These are phyloP conservation scores for Syrmaticus mikado DNA, from an alignment of 2,113 vertebrate species.

Conservation along the genomic window DNA sequence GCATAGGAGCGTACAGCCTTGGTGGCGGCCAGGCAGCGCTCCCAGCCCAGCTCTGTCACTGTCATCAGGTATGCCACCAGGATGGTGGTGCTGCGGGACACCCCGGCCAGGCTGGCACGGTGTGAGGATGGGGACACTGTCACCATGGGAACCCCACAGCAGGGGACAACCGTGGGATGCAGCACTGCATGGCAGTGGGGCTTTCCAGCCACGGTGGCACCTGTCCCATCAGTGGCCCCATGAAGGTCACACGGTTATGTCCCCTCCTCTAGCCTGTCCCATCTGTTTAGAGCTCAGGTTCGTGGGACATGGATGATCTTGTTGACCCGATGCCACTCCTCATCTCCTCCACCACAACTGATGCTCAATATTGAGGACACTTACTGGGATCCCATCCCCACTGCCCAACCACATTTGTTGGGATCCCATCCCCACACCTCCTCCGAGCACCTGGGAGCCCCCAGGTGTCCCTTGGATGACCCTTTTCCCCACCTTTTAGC, in stretches of 20 bases:
- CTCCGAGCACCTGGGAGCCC: background rate
- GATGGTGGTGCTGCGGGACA: slow-evolving; percentile 90
- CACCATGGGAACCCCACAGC: accelerated
- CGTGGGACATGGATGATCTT: accelerated
- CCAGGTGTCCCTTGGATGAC: background rate
- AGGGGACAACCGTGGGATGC: accelerated
- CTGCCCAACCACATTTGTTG: background rate
- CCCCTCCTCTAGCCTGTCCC: background rate
- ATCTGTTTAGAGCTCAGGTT: background rate
- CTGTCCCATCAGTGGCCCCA: background rate
- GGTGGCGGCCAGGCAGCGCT: slow-evolving; percentile 86
- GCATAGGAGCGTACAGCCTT: slow-evolving; percentile 84
- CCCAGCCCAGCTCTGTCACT: slow-evolving; percentile 85
- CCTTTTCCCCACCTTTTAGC: background rate
- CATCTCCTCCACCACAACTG: background rate
- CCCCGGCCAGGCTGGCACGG: slow-evolving; percentile 82
- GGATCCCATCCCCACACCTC: background rate
- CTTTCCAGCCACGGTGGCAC: accelerated
- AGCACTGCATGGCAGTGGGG: accelerated
- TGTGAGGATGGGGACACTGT: background rate
- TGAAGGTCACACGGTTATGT: background rate
- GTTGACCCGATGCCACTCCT: accelerated
- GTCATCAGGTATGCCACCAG: slow-evolving; percentile 93
- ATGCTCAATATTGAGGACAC: accelerated
- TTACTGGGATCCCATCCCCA: background rate